Evolutionary conservation across 1,140 invertebrate species (phyloP).

Genomic region (Diprion similis): DNA sequence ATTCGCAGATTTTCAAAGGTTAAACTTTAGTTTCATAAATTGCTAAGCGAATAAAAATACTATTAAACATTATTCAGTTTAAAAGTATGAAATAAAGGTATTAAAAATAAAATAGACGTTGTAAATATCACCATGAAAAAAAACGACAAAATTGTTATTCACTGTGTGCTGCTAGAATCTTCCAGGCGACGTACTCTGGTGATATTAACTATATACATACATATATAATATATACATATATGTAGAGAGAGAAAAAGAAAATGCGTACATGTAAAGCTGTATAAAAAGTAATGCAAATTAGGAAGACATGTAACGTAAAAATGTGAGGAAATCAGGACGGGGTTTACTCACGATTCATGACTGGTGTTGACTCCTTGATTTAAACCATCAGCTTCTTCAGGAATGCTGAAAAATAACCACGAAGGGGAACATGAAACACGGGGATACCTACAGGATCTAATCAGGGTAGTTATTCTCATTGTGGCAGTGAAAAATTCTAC

Average conservation of each 20-base stretch:
- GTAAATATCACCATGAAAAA: not conserved
- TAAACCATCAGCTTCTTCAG: conserved; percentile 77
- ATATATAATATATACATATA: too few relatives aligned
- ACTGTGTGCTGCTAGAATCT: not conserved
- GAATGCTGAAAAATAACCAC: conserved; percentile 70
- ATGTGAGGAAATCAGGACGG: conserved; percentile 34
- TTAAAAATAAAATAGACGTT: too few relatives aligned
- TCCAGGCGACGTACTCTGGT: not conserved
- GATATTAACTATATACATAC: not conserved
- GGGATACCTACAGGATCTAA: conserved; percentile 25
- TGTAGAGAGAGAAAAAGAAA: conserved; percentile 14
- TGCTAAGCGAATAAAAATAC: too few relatives aligned
- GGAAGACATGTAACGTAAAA: not conserved
- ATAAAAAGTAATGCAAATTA: conserved; percentile 1
- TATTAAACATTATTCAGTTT: too few relatives aligned
- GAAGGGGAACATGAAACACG: conserved; percentile 52
- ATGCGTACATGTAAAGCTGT: not conserved
- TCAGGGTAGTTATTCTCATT: not conserved
- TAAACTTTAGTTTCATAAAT: too few relatives aligned
- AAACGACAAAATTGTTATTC: not conserved
- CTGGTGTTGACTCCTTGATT: conserved; percentile 43
- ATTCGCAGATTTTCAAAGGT: too few relatives aligned
- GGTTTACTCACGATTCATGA: conserved; percentile 54
- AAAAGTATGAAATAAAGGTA: too few relatives aligned
- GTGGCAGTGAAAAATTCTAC: too few relatives aligned